Base-by-base conservation (phyloP, 2,113 vertebrate genomes). In the Gavia stellata region DNA sequence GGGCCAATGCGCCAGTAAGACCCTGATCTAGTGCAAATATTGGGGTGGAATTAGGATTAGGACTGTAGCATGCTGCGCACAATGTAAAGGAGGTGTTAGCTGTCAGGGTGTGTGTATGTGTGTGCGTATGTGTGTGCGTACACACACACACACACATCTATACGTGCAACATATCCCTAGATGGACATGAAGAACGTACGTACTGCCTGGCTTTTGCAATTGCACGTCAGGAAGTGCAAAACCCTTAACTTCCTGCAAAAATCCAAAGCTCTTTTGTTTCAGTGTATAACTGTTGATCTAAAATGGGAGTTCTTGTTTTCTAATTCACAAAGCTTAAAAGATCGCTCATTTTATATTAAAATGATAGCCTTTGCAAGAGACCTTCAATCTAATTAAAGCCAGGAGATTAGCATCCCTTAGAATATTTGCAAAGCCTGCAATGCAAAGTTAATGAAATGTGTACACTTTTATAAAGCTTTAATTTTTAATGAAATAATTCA, bases 341-440 rank as follows among this genome's bases (percentile, higher is more conserved):
- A 97, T 88, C 0, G 18, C 68, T 94, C 96, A 80, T 97, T 97
- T 97, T 97, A 97, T 98, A 98, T 97, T 98, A 98, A 98, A 98
- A 96, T 97, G 97, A 95, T 98, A 98, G 97, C 96, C 95, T 97
- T 98, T 98, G 97, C 95, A 97, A 98, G 97, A 97, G 98, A 98
- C 96, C 93, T 98, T 96, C 97, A 94, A 97, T 98, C 98, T 98
- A 98, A 98, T 98, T 98, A 98, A 98, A 98, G 96, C 94, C 94
- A 72, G 97, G 95, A 98, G 97, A 98, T 98, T 98, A 98, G 90
- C 96, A 91, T 94, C 97, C 97, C 96, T 97, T 91, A 53, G 97
- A 98, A 98, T 98, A 98, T 98, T 98, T 98, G 97, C 98, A 96
- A 98, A 98, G 97, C 90, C 95, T 97, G 94, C 96, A 81, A 97